Conservation (phyloP, 2,797 vertebrate genomes). For the Euphonia xanthogaster region DNA sequence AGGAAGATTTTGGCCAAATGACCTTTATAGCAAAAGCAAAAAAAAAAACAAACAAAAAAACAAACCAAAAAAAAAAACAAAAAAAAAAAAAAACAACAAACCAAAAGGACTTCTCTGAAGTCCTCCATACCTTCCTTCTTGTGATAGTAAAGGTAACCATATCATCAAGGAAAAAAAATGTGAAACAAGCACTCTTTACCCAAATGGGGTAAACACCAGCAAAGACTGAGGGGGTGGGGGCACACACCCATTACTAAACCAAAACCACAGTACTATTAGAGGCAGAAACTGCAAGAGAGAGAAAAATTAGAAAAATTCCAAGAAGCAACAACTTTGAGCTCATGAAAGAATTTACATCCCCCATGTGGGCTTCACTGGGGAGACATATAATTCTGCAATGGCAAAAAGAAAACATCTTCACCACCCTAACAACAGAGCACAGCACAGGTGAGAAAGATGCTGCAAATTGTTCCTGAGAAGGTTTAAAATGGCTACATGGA, state of each 20-base stretch:
- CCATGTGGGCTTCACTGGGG: background rate
- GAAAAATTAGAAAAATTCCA: background rate
- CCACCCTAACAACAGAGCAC: background rate
- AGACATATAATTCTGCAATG: background rate
- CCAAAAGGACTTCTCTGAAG: background rate
- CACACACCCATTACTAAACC: background rate
- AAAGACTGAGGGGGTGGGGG: background rate
- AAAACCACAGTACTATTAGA: background rate
- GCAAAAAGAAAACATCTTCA: background rate
- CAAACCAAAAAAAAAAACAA: accelerated
- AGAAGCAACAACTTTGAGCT: background rate
- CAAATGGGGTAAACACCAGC: background rate
- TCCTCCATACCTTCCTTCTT: background rate
- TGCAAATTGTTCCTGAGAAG: background rate
- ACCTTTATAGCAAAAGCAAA: background rate
- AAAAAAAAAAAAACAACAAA: background rate
- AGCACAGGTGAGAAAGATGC: background rate
- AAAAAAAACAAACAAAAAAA: background rate
- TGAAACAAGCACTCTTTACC: background rate
- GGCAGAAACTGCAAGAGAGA: background rate
- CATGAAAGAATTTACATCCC: background rate
- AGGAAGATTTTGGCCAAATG: background rate
- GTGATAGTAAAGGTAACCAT: background rate
- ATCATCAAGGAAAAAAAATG: background rate
- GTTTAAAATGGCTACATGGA: background rate